Percentiles rank a stretch among this genome's conserved stretches.
Evolutionary conservation across 2,113 vertebrate genomes (phyloP).

Genomic region (Beaufortia kweichowensis): DNA sequence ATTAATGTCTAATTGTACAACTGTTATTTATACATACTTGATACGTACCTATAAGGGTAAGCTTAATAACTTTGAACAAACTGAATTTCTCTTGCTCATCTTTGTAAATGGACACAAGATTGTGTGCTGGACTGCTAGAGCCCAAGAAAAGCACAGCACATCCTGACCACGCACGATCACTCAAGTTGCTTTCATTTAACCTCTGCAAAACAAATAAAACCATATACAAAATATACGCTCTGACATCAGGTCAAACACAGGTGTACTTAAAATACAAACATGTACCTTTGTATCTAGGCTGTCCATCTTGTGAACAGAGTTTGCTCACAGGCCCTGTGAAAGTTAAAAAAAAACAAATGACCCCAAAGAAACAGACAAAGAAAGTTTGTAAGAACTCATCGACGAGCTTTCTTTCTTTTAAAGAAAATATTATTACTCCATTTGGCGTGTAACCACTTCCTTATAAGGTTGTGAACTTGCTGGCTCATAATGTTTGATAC

Average conservation of each 20-base stretch:
- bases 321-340: not conserved
- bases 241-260: not conserved
- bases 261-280: not conserved
- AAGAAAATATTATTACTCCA: not conserved
- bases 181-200: constrained; percentile 71
- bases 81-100: constrained; percentile 77
- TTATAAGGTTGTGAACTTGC: not conserved
- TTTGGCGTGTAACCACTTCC: constrained; percentile 11
- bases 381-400: not conserved
- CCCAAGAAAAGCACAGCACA: constrained; percentile 89
- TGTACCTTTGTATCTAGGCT: constrained; percentile 51
- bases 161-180: constrained; percentile 78
- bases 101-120: constrained; percentile 81
- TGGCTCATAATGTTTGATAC: not conserved
- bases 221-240: constrained; percentile 22
- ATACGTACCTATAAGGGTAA: constrained; percentile 82
- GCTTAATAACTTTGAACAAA: constrained; percentile 84
- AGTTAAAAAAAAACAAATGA: constrained; percentile 11
- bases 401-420: too few relatives aligned
- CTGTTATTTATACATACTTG: too few relatives aligned
- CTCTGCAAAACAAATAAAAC: constrained; percentile 60
- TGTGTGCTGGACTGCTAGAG: constrained; percentile 71
- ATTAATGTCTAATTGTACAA: too few relatives aligned
- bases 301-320: constrained; percentile 54
- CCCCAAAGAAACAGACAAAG: not conserved